phyloP scores from a whole-genome alignment of 2,797 vertebrate genomes.

The Hemitrygon akajei region DNA sequence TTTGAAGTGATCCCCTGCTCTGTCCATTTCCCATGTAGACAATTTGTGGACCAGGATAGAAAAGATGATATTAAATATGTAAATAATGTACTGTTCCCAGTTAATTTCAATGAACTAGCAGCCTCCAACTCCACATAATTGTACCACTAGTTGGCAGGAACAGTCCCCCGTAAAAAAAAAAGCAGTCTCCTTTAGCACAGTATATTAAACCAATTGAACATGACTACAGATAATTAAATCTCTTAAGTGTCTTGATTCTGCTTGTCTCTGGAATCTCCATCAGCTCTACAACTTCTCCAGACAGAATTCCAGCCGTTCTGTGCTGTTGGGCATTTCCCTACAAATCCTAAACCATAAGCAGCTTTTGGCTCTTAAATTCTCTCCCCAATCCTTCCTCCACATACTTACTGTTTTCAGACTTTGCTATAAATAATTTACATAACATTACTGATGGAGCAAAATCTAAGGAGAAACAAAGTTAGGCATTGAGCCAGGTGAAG shows the following conservation, averaged over 20 bases:
- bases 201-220: not conserved
- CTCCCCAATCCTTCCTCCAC: not conserved
- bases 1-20: not conserved
- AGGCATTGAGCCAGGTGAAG: no score
- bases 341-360: no score
- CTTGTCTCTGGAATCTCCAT: not conserved
- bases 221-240: not conserved
- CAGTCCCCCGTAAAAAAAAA: not conserved
- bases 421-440: not conserved
- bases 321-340: no score
- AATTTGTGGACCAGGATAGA: not conserved
- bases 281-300: not conserved
- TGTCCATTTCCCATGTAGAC: not conserved
- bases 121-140: not conserved
- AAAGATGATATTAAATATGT: not conserved
- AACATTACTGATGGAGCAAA: no score
- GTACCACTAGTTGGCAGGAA: not conserved
- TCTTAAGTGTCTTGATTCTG: no score
- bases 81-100: not conserved
- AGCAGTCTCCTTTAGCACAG: not conserved
- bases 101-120: constrained; percentile 21
- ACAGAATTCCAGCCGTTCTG: no score
- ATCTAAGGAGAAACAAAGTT: no score
- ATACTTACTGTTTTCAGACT: not conserved
- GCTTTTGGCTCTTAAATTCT: not conserved